Percentiles rank a stretch among this genome's conserved stretches.
These are phyloP conservation scores for Drosophila equinoxialis DNA, from an alignment of 1,140 invertebrate species.

Conservation along the genomic window DNA sequence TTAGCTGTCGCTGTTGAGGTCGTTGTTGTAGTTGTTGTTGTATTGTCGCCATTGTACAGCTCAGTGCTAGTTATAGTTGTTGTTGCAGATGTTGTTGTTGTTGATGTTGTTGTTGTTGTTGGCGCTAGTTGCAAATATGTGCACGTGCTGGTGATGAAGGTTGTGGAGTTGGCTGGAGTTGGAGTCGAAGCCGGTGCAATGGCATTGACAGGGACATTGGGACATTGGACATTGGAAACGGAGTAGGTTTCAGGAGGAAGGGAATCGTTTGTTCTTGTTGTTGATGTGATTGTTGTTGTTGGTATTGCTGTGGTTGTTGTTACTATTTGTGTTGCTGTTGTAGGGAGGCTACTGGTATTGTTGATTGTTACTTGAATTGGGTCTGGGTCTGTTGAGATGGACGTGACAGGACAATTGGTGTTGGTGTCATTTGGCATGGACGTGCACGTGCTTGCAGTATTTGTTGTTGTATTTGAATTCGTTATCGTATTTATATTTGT, in stretches of 20 bases:
- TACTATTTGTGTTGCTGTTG: conserved; percentile 12
- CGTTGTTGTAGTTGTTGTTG: conserved; percentile 38
- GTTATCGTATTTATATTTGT: conserved; percentile 47
- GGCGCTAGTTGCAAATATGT: conserved; percentile 61
- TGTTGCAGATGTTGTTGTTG: conserved; percentile 50
- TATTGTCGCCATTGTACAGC: conserved; percentile 28
- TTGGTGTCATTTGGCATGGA: conserved; percentile 50
- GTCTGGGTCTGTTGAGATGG: neutral
- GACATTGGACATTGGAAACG: neutral
- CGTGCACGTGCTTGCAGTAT: conserved; percentile 70
- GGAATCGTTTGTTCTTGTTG: neutral
- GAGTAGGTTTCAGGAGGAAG: neutral
- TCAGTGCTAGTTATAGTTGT: conserved; percentile 41
- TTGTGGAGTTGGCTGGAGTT: conserved; percentile 38
- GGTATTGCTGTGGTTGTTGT: no score
- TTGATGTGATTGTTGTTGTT: neutral
- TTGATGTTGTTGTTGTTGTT: conserved; percentile 51
- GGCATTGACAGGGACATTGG: neutral
- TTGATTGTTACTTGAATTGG: neutral
- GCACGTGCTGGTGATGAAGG: conserved; percentile 64
- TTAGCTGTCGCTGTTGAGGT: conserved; percentile 63
- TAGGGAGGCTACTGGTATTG: conserved; percentile 13
- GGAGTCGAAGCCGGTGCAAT: conserved; percentile 21
- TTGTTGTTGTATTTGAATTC: conserved; percentile 31
- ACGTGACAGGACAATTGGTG: conserved; percentile 30